Evolutionary conservation across 2,797 vertebrate genomes (phyloP).

Genomic region (Tapera naevia): DNA sequence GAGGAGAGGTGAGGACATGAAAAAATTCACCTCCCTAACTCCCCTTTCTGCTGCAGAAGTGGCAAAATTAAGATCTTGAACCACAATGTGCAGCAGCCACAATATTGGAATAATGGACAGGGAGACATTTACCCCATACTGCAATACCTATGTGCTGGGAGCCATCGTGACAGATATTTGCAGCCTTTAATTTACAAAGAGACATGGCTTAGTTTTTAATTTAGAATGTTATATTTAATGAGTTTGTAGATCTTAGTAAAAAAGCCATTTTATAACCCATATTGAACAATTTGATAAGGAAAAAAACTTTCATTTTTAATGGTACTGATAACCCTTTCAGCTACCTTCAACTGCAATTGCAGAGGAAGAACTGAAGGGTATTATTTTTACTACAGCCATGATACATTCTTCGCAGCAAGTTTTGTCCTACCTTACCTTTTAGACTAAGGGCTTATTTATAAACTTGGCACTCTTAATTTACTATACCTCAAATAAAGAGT

Average conservation of each 20-base stretch:
- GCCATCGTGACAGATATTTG: conserved; percentile 23
- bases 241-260: conserved; percentile 48
- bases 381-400: background rate
- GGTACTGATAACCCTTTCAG: background rate
- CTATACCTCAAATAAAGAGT: conserved; percentile 11
- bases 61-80: background rate
- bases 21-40: background rate
- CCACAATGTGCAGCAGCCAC: background rate
- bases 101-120: conserved; percentile 17
- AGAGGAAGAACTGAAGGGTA: conserved; percentile 12
- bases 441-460: conserved; percentile 7
- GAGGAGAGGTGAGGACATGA: background rate
- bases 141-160: conserved; percentile 23
- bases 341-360: background rate
- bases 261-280: conserved; percentile 39
- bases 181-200: conserved; percentile 47
- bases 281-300: conserved; percentile 46
- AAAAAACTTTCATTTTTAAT: background rate
- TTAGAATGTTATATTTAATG: background rate
- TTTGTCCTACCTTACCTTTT: conserved; percentile 9
- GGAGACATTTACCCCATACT: background rate
- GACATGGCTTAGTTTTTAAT: conserved; percentile 27
- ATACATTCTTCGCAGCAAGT: background rate
- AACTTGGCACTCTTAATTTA: background rate
- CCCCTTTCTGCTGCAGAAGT: background rate